Conservation (phyloP, 2,888 invertebrate genomes). For the Tiphia femorata region DNA sequence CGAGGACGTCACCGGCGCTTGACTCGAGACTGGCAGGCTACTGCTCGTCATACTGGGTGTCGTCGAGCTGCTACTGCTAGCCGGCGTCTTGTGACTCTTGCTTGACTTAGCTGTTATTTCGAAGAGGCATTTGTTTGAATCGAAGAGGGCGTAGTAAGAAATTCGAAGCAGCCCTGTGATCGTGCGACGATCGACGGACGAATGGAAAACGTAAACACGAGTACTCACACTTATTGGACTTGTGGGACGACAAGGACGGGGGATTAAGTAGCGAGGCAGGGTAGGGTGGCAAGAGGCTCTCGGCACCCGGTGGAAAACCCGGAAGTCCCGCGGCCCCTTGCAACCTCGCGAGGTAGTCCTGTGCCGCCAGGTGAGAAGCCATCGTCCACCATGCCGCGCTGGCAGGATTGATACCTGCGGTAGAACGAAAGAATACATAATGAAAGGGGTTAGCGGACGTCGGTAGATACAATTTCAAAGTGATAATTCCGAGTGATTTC, state of each 20-base stretch:
- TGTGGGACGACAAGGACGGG: conserved; percentile 70
- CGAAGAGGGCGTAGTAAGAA: too few species aligned
- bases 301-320: conserved; percentile 76
- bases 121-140: too few species aligned
- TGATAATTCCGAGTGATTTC: too few species aligned
- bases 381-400: conserved; percentile 90
- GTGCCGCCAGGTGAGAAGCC: conserved; percentile 89
- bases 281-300: conserved; percentile 71
- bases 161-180: too few species aligned
- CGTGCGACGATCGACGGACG: background rate
- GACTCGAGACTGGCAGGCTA: conserved; percentile 53
- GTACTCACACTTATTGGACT: conserved; percentile 67
- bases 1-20: conserved; percentile 51
- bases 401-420: conserved; percentile 72
- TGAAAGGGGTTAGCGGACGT: too few species aligned
- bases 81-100: conserved; percentile 64
- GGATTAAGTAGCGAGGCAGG: conserved; percentile 74
- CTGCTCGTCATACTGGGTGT: conserved; percentile 56
- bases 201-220: too few species aligned
- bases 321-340: conserved; percentile 82
- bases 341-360: conserved; percentile 87
- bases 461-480: too few species aligned
- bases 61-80: conserved; percentile 59
- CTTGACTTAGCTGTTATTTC: conserved; percentile 62
- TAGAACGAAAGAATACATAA: too few species aligned